phyloP scores from a whole-genome alignment of 2,113 vertebrate species.

The Pica pica region DNA sequence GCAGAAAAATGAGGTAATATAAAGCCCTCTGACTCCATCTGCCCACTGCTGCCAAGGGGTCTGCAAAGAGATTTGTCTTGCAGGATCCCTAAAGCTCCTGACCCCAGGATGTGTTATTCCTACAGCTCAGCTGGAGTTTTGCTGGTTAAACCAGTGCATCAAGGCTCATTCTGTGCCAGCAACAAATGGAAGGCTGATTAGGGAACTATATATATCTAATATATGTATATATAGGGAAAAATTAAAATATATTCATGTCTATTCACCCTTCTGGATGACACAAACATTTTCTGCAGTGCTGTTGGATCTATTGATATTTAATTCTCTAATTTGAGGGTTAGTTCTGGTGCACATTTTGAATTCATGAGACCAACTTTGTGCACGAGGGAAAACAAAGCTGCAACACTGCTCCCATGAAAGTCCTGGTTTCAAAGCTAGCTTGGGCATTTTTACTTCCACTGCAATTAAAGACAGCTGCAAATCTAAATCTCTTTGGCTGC shows the following conservation, averaged over 20 bases:
- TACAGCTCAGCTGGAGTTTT: background rate
- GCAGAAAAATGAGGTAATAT: background rate
- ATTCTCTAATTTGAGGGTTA: background rate
- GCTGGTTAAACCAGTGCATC: background rate
- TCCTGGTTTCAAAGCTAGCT: background rate
- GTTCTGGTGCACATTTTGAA: background rate
- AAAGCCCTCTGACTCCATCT: background rate
- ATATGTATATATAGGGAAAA: background rate
- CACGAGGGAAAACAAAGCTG: background rate
- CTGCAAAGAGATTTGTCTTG: background rate
- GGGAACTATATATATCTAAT: background rate
- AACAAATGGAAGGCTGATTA: slow-evolving; percentile 1
- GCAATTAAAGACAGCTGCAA: slow-evolving; percentile 36
- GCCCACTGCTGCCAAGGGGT: background rate
- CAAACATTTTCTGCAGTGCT: background rate
- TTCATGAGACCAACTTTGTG: background rate
- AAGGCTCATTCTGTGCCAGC: background rate
- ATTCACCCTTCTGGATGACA: background rate
- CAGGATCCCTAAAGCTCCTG: background rate
- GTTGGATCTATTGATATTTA: background rate
- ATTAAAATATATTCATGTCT: background rate
- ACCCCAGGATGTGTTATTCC: background rate
- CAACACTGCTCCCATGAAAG: background rate
- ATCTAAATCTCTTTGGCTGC: background rate
- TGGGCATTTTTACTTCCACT: background rate